phyloP scores from a whole-genome alignment of 1,140 invertebrate species.

The Drosophila cardini region DNA sequence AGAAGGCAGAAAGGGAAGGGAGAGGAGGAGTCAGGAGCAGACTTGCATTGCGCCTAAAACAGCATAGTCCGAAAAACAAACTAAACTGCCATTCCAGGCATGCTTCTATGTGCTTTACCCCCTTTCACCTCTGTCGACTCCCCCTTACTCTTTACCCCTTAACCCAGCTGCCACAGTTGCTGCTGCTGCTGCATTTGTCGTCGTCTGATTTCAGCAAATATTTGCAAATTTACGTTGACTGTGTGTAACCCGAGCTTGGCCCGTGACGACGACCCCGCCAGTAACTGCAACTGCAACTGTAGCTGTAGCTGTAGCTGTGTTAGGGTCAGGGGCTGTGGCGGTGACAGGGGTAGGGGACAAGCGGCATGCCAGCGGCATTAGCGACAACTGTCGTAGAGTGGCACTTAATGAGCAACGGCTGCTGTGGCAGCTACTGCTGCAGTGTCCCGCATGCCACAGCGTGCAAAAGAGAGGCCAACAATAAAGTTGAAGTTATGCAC shows the following conservation, averaged over 20 bases:
- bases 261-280: slow-evolving; percentile 60
- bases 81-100: slow-evolving; percentile 60
- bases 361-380: slow-evolving; percentile 65
- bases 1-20: not conserved
- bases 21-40: not conserved
- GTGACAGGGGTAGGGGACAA: not conserved
- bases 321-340: not conserved
- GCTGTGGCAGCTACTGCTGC: slow-evolving; percentile 53
- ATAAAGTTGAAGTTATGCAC: slow-evolving; percentile 78
- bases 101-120: slow-evolving; percentile 21
- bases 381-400: slow-evolving; percentile 81
- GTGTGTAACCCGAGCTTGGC: slow-evolving; percentile 60
- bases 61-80: slow-evolving; percentile 55
- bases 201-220: slow-evolving; percentile 78
- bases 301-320: slow-evolving; percentile 1
- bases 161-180: slow-evolving; percentile 33
- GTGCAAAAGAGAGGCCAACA: slow-evolving; percentile 52
- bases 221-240: slow-evolving; percentile 81
- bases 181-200: slow-evolving; percentile 55
- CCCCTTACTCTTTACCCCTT: slow-evolving; percentile 9
- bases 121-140: not conserved
- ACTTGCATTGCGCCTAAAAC: slow-evolving; percentile 35
- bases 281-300: slow-evolving; percentile 16
- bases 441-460: slow-evolving; percentile 74
- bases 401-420: slow-evolving; percentile 81